A percentile compares a stretch with the other conserved stretches of the same genome.
phyloP scores from a whole-genome alignment of 1,140 invertebrate species.

The Semibalanus balanoides region DNA sequence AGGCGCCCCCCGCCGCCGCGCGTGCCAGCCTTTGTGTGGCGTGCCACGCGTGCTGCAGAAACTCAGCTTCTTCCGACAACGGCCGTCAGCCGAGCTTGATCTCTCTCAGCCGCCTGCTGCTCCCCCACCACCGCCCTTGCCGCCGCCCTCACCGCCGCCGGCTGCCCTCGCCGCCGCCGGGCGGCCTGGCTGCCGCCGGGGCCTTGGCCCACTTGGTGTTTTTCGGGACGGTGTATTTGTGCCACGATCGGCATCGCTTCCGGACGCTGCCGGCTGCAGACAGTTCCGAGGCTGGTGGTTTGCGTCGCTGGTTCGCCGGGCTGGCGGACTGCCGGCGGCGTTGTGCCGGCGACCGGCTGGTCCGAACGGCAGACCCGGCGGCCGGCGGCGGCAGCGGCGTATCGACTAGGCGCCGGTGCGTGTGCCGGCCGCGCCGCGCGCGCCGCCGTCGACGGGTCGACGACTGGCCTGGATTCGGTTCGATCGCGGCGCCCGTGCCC shows the following conservation, averaged over 20 bases:
- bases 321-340: no score
- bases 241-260: neutral
- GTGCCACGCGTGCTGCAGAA: neutral
- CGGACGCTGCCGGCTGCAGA: neutral
- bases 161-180: no score
- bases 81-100: neutral
- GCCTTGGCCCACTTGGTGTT: conserved; percentile 1
- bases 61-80: neutral
- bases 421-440: neutral
- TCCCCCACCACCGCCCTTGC: no score
- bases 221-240: neutral
- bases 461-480: conserved; percentile 1
- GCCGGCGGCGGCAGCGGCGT: neutral
- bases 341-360: no score
- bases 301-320: no score
- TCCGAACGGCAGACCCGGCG: no score
- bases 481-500: neutral
- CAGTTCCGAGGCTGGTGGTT: neutral
- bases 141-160: no score
- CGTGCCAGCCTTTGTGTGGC: neutral
- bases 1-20: no score
- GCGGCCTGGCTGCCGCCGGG: no score
- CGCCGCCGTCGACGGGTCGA: neutral
- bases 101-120: neutral
- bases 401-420: neutral